A percentile compares a stretch with the other conserved stretches of the same genome.
These are phyloP conservation scores for Rhopalosiphum nymphaeae DNA, from an alignment of 2,888 invertebrate species.

Conservation along the genomic window DNA sequence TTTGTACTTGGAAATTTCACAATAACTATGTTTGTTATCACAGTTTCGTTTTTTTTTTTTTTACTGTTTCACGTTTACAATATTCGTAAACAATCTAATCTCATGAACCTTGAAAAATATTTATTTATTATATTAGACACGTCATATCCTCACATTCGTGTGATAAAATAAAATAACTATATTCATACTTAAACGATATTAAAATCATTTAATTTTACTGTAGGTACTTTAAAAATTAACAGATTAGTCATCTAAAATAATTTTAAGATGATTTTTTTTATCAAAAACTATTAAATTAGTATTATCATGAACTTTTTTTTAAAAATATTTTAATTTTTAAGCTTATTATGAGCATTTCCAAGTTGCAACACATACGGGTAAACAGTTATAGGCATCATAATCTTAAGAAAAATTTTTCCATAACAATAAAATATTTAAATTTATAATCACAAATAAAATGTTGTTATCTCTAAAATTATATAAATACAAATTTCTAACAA, in stretches of 20 bases:
- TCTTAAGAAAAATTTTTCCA: too few relatives aligned
- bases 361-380: neutral
- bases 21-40: neutral
- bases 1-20: neutral
- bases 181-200: neutral
- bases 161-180: neutral
- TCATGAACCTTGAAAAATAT: neutral
- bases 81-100: neutral
- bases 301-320: neutral
- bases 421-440: too few relatives aligned
- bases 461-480: neutral
- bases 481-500: neutral
- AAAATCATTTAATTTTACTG: neutral
- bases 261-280: neutral
- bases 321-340: neutral
- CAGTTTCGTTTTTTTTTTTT: neutral
- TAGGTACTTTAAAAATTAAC: neutral
- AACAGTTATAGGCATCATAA: neutral
- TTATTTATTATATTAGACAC: neutral
- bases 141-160: neutral
- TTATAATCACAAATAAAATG: neutral
- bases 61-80: neutral
- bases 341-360: neutral
- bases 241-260: neutral
- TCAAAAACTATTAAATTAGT: neutral